These are phyloP conservation scores for Chymomyza costata DNA, from an alignment of 1,140 invertebrate species.

Conservation along the genomic window DNA sequence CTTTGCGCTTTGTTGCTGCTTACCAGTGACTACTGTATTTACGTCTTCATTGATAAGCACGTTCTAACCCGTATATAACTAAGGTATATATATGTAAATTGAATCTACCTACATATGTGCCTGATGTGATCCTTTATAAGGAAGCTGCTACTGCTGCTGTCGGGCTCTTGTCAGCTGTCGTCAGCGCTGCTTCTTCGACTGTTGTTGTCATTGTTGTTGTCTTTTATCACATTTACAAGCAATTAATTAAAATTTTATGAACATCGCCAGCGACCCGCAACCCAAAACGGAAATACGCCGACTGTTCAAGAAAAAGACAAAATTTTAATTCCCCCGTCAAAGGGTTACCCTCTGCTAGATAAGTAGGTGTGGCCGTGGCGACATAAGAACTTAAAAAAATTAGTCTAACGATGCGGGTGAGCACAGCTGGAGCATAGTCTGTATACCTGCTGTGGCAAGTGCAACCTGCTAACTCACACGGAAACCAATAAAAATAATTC, in stretches of 20 bases:
- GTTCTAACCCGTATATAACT: too few relatives aligned
- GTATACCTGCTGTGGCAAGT: conserved; percentile 35
- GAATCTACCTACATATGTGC: too few relatives aligned
- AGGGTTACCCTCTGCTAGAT: not conserved
- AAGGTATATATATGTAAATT: too few relatives aligned
- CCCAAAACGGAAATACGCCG: conserved; percentile 32
- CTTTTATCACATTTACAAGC: conserved; percentile 53
- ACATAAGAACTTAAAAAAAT: conserved; percentile 49
- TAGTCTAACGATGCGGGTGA: conserved; percentile 67
- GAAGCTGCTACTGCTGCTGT: not conserved
- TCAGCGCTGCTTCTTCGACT: conserved; percentile 9
- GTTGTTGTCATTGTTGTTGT: conserved; percentile 4
- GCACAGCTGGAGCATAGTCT: conserved; percentile 38
- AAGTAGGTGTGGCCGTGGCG: conserved; percentile 41
- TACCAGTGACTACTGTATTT: too few relatives aligned
- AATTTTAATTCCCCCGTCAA: conserved; percentile 32
- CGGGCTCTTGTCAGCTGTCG: conserved; percentile 50
- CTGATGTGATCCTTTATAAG: too few relatives aligned
- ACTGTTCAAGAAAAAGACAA: conserved; percentile 25
- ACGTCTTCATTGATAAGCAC: too few relatives aligned
- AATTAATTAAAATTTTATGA: conserved; percentile 66
- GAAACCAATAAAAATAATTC: conserved; percentile 62
- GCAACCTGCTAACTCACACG: conserved; percentile 28
- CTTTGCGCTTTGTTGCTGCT: too few relatives aligned
- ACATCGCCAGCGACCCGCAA: conserved; percentile 49